phyloP scores from a whole-genome alignment of 1,140 invertebrate genomes.

The Pteromalus puparum region DNA sequence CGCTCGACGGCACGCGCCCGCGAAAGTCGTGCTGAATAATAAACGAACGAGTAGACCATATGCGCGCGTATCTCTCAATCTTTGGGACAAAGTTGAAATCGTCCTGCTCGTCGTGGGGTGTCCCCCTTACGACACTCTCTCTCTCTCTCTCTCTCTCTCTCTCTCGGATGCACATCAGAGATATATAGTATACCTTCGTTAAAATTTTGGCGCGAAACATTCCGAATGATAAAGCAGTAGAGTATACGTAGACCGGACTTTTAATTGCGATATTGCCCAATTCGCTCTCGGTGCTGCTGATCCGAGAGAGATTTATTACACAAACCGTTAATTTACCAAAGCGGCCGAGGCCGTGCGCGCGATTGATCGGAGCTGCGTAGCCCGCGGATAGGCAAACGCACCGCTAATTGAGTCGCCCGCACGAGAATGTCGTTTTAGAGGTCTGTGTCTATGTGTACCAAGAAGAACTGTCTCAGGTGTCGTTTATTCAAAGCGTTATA shows the following conservation, averaged over 20 bases:
- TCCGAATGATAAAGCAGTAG: neutral
- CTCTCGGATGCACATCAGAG: neutral
- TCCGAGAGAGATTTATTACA: constrained; percentile 3
- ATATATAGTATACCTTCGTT: neutral
- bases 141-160: constrained; percentile 19
- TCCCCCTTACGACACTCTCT: constrained; percentile 35
- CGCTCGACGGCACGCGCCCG: constrained; percentile 15
- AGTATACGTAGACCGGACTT: neutral
- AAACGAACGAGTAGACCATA: constrained; percentile 30
- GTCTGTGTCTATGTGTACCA: neutral
- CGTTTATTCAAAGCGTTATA: neutral
- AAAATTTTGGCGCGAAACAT: neutral
- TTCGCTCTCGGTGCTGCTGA: neutral
- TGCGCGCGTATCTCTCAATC: constrained; percentile 43
- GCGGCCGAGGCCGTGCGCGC: neutral
- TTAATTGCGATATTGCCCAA: constrained; percentile 24
- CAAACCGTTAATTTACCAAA: constrained; percentile 1
- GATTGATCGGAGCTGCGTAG: constrained; percentile 9
- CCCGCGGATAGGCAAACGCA: constrained; percentile 4
- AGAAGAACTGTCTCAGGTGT: neutral
- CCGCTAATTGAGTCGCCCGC: constrained; percentile 43
- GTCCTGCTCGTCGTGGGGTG: constrained; percentile 17
- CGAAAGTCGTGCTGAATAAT: constrained; percentile 51
- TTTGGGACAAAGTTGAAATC: constrained; percentile 48
- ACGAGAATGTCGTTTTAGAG: constrained; percentile 22